These are phyloP conservation scores for Gallinago media DNA, from an alignment of 2,113 vertebrate species.

Conservation along the genomic window DNA sequence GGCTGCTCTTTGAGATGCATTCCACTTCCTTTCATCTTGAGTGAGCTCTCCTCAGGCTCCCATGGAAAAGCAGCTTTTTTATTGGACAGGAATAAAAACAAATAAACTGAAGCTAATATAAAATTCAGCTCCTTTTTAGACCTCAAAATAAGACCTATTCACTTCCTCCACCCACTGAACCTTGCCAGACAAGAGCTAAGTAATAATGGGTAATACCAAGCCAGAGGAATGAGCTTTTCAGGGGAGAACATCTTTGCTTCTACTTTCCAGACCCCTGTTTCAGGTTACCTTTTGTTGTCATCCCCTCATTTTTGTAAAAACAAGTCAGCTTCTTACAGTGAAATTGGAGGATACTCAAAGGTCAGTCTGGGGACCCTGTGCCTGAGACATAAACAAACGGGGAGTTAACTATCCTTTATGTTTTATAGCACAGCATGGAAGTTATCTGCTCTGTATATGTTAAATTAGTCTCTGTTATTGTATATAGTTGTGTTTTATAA, in stretches of 20 bases:
- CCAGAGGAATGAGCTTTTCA: not conserved
- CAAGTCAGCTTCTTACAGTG: not conserved
- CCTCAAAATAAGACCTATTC: not conserved
- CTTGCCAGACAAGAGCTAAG: not conserved
- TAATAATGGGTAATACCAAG: not conserved
- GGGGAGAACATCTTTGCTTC: not conserved
- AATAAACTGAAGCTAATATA: constrained; percentile 37
- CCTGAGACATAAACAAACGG: not conserved
- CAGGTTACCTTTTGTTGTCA: not conserved
- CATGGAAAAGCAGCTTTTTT: constrained; percentile 24
- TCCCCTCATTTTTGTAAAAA: not conserved
- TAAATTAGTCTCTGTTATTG: not conserved
- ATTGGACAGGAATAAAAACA: constrained; percentile 19
- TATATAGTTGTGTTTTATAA: not conserved
- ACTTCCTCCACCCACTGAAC: not conserved
- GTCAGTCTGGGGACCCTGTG: not conserved
- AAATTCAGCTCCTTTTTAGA: constrained; percentile 18
- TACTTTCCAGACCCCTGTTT: not conserved
- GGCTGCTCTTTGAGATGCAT: constrained; percentile 5
- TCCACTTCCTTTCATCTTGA: constrained; percentile 48
- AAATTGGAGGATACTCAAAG: not conserved
- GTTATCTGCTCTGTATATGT: not conserved
- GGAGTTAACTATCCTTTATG: not conserved
- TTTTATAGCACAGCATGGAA: not conserved
- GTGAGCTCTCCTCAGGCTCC: not conserved